These are phyloP conservation scores for Grammomys dolichurus DNA, from an alignment of 2,113 vertebrate genomes.

Conservation along the genomic window DNA sequence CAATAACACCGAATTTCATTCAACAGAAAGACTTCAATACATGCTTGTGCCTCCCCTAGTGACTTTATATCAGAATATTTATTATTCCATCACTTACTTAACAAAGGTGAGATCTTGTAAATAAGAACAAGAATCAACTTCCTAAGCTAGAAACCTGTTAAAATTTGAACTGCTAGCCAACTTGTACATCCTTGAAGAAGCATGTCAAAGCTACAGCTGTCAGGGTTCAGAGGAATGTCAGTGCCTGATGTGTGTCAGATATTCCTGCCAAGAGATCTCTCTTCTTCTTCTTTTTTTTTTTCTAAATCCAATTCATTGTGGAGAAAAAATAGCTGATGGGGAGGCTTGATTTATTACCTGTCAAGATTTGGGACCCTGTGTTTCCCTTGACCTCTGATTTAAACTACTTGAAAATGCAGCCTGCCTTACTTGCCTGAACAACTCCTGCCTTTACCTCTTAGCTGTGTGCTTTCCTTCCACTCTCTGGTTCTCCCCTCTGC, in stretches of 20 bases:
- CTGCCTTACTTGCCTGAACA: neutral
- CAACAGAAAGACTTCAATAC: neutral
- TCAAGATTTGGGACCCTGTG: neutral
- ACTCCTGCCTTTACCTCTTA: neutral
- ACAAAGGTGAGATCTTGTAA: neutral
- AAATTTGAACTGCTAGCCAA: neutral
- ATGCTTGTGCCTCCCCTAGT: neutral
- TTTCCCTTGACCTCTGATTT: constrained; percentile 1
- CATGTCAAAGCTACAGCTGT: neutral
- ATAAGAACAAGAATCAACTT: neutral
- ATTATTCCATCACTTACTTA: neutral
- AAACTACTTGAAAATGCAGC: neutral
- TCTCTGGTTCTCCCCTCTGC: neutral
- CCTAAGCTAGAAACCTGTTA: neutral
- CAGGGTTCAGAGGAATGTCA: neutral
- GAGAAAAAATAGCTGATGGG: neutral
- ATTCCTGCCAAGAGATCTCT: neutral
- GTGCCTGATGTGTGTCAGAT: neutral
- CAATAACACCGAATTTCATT: neutral
- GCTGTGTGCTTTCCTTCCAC: neutral
- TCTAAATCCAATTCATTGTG: neutral
- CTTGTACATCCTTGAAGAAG: neutral
- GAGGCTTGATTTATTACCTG: neutral
- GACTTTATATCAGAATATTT: neutral
- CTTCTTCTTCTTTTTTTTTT: neutral